A percentile compares a stretch with the other conserved stretches of the same genome.
These are phyloP conservation scores for Archilochus colubris DNA, from an alignment of 2,113 vertebrate species.

Conservation along the genomic window DNA sequence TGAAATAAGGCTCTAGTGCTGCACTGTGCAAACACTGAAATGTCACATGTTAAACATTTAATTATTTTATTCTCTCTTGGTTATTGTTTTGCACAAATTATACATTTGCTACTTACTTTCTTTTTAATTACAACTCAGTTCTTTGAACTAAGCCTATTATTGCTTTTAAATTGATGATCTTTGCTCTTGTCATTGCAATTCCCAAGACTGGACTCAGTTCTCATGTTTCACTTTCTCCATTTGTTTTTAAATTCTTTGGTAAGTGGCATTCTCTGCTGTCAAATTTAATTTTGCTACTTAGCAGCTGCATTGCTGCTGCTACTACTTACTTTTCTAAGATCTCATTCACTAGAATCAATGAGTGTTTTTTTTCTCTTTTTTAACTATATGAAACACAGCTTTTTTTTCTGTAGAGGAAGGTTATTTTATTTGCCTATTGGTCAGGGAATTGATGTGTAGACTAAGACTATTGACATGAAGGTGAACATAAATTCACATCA, in stretches of 20 bases:
- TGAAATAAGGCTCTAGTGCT: not conserved
- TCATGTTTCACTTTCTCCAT: not conserved
- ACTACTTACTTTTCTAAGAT: not conserved
- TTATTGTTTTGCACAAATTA: not conserved
- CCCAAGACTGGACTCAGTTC: not conserved
- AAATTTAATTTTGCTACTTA: not conserved
- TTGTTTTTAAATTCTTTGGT: not conserved
- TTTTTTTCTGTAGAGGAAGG: not conserved
- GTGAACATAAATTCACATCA: not conserved
- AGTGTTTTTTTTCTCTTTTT: not conserved
- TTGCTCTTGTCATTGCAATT: not conserved
- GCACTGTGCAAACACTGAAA: not conserved
- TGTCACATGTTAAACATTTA: not conserved
- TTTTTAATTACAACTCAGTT: not conserved
- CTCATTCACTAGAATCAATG: not conserved
- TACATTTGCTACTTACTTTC: not conserved
- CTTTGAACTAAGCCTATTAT: not conserved
- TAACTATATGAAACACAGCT: not conserved
- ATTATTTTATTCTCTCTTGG: not conserved
- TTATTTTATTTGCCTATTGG: not conserved
- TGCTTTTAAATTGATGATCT: conserved; percentile 8
- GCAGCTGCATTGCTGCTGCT: not conserved
- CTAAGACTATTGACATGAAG: not conserved
- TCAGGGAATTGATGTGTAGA: not conserved
- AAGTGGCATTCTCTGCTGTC: not conserved